Conservation (phyloP, 2,113 vertebrate species). For the Erpornis zantholeuca region DNA sequence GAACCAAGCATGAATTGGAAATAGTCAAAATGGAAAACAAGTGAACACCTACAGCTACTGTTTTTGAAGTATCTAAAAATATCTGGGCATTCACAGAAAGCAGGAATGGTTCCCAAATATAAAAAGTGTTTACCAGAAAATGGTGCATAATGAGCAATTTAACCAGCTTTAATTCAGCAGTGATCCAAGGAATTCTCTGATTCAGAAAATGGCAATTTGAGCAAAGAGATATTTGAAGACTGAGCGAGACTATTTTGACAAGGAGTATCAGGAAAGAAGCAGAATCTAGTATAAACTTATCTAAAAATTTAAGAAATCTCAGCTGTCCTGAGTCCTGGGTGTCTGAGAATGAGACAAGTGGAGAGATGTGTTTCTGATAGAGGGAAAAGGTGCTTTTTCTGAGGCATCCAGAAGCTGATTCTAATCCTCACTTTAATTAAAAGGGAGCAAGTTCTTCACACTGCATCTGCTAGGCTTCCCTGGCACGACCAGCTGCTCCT, state of each 20-base stretch:
- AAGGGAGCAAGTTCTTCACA: conserved; percentile 36
- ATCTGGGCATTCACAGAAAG: neutral
- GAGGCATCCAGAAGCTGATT: neutral
- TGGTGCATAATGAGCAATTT: neutral
- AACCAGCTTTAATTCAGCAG: conserved; percentile 3
- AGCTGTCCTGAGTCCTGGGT: neutral
- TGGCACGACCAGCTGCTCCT: neutral
- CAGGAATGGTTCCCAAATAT: neutral
- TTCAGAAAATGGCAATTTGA: neutral
- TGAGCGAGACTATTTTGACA: conserved; percentile 1
- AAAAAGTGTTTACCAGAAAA: neutral
- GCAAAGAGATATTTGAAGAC: neutral
- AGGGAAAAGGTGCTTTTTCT: neutral
- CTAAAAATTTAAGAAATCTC: neutral
- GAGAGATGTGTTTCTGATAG: neutral
- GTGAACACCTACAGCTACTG: conserved; percentile 8
- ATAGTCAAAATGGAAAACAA: neutral
- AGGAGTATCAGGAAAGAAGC: neutral
- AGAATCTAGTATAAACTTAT: neutral
- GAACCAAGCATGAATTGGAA: neutral
- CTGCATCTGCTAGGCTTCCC: neutral
- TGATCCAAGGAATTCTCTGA: neutral
- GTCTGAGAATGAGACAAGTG: neutral
- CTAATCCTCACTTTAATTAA: conserved; percentile 39
- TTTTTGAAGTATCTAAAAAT: conserved; percentile 7